These are phyloP conservation scores for Smutsia gigantea DNA, from an alignment of 2,797 vertebrate genomes.

Conservation along the genomic window DNA sequence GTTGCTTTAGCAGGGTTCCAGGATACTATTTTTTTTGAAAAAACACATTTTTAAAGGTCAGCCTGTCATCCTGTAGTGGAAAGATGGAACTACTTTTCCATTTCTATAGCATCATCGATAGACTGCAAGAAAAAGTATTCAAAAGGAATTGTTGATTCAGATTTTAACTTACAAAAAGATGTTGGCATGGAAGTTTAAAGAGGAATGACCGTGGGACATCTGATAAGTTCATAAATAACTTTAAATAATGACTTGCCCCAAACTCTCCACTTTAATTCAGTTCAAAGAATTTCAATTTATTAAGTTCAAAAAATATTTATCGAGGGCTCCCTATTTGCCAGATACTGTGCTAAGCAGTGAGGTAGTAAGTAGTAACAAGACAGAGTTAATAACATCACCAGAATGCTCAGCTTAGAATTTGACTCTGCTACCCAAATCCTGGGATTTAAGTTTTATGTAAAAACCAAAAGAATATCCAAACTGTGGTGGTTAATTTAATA, in stretches of 20 bases:
- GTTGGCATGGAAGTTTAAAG: not conserved
- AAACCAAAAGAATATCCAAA: not conserved
- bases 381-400: not conserved
- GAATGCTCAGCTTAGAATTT: not conserved
- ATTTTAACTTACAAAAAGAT: conserved; percentile 56
- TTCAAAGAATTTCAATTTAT: conserved; percentile 48
- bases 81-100: conserved; percentile 33
- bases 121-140: not conserved
- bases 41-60: not conserved
- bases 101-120: not conserved
- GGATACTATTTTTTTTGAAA: conserved; percentile 5
- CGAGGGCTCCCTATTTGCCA: not conserved
- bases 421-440: not conserved
- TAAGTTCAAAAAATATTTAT: not conserved
- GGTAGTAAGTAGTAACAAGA: not conserved
- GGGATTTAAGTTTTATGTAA: conserved; percentile 38
- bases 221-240: conserved; percentile 14
- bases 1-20: not conserved
- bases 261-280: conserved; percentile 22
- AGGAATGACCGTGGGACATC: not conserved
- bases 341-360: not conserved
- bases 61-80: not conserved
- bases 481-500: not conserved
- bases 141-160: not conserved
- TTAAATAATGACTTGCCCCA: conserved; percentile 12